These are phyloP conservation scores for Caenorhabditis sp. DNA, from an alignment of 2,888 invertebrate species.

Conservation along the genomic window DNA sequence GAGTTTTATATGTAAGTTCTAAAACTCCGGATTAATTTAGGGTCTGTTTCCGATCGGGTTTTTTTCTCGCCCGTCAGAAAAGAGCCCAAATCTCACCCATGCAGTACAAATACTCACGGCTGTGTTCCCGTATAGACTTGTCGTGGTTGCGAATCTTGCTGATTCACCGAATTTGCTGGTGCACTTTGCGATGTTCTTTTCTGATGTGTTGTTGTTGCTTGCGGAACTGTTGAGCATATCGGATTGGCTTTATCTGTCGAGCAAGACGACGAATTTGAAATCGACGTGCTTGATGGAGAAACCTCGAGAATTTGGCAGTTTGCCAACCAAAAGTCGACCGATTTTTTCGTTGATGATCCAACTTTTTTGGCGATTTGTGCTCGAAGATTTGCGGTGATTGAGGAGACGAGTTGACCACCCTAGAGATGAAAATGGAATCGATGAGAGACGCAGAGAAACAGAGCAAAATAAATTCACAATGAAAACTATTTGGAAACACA, in stretches of 20 bases:
- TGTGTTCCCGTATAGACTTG: conserved; percentile 33
- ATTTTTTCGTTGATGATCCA: background rate
- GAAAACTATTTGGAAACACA: too few species aligned
- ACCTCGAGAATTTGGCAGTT: background rate
- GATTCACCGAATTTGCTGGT: conserved; percentile 3
- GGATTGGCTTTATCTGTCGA: conserved; percentile 10
- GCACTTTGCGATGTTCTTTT: conserved; percentile 14
- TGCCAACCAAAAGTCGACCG: background rate
- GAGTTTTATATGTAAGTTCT: too few species aligned
- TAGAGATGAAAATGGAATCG: background rate
- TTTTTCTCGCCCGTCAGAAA: too few species aligned
- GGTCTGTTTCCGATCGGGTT: too few species aligned
- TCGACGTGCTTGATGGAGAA: background rate
- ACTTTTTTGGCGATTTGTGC: conserved; percentile 5
- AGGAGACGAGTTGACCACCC: conserved; percentile 16
- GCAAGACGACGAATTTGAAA: background rate
- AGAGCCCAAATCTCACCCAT: too few species aligned
- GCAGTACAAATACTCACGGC: conserved; percentile 30
- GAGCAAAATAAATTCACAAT: background rate
- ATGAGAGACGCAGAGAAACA: background rate
- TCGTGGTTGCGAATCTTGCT: conserved; percentile 8
- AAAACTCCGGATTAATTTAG: too few species aligned
- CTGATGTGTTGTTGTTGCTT: background rate
- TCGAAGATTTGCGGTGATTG: conserved; percentile 6
- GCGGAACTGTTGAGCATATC: conserved; percentile 28